A percentile compares a stretch with the other conserved stretches of the same genome.
Conservation (phyloP, 2,888 invertebrate species). For the Eulithis testata region DNA sequence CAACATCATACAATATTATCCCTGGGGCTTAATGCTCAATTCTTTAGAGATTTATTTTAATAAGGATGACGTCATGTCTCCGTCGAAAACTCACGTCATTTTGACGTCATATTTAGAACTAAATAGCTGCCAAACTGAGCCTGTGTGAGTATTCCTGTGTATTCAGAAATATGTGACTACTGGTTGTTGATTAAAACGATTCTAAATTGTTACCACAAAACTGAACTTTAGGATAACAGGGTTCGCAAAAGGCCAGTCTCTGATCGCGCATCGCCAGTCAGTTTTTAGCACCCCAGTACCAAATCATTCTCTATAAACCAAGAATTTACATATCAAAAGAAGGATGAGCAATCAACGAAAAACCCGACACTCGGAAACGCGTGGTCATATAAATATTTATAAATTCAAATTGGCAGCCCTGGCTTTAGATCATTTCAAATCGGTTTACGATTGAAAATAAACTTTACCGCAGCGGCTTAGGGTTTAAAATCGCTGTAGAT, state of each 20-base stretch:
- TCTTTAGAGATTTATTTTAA: too few species aligned
- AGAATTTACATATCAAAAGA: conserved; percentile 44
- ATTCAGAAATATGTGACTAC: too few species aligned
- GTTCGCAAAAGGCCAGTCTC: conserved; percentile 2
- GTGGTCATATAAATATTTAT: conserved; percentile 55
- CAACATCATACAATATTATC: too few species aligned
- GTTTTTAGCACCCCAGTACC: conserved; percentile 23
- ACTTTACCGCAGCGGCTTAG: conserved; percentile 1
- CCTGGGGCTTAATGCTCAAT: too few species aligned
- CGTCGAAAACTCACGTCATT: too few species aligned
- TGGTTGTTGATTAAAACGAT: too few species aligned
- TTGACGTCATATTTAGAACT: too few species aligned
- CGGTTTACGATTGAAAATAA: conserved; percentile 14
- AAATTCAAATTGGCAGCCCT: conserved; percentile 53
- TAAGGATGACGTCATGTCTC: too few species aligned
- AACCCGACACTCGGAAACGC: conserved; percentile 43
- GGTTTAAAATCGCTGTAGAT: neutral
- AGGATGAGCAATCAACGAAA: conserved; percentile 45
- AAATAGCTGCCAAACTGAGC: too few species aligned
- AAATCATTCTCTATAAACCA: conserved; percentile 38
- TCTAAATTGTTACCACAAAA: too few species aligned
- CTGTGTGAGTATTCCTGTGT: too few species aligned
- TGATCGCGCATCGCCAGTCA: conserved; percentile 9
- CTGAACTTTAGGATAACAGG: neutral
- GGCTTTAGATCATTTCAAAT: conserved; percentile 30